These are phyloP conservation scores for Hydraecia micacea DNA, from an alignment of 2,888 invertebrate species.

Conservation along the genomic window DNA sequence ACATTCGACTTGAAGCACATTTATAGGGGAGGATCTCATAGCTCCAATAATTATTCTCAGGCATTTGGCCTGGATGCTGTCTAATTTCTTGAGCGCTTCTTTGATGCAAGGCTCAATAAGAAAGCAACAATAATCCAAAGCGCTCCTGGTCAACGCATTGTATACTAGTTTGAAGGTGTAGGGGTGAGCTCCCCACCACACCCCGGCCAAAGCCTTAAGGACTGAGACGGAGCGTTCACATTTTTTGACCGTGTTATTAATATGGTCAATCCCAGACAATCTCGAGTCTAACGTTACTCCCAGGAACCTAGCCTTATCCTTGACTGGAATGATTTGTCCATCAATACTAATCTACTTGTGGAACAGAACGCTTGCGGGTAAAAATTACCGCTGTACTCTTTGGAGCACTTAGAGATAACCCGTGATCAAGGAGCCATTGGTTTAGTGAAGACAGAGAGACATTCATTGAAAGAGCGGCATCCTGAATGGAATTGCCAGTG, in stretches of 20 bases:
- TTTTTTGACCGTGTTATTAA: background rate
- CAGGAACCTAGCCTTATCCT: constrained; percentile 1
- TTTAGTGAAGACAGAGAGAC: background rate
- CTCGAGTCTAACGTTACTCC: background rate
- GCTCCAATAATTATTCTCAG: too few species aligned
- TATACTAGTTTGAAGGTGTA: background rate
- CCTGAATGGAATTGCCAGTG: background rate
- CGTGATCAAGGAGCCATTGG: background rate
- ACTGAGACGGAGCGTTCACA: constrained; percentile 6
- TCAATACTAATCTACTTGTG: background rate
- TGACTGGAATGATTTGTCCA: background rate
- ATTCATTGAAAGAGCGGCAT: background rate
- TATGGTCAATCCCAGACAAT: too few species aligned
- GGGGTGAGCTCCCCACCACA: background rate
- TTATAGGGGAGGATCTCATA: background rate
- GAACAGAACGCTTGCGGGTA: background rate
- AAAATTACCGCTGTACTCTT: background rate
- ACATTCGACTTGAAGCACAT: background rate
- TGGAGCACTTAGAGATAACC: background rate
- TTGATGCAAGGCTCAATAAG: constrained; percentile 4
- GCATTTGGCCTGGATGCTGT: too few species aligned
- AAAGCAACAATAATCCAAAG: background rate
- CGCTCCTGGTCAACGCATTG: background rate
- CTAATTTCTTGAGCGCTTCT: too few species aligned
- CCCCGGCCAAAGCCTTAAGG: background rate